Evolutionary conservation across 2,113 vertebrate species (phyloP), one percentile per base, ranked within the genome.

Genomic region (Halcyon malimbica): DNA sequence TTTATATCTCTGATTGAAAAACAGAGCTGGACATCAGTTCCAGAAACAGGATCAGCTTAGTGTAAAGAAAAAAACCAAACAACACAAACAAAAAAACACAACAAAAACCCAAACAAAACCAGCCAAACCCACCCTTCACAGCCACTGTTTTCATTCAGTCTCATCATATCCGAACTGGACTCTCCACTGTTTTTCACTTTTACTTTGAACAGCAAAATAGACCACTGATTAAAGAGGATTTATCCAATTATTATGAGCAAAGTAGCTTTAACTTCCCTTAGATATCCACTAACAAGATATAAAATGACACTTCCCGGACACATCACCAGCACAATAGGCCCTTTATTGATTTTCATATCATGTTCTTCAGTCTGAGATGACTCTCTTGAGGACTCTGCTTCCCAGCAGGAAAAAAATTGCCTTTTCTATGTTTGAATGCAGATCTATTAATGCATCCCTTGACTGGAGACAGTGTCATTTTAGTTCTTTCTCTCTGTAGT

Each of bases 341-440:
- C 94, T 95, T 94, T 97, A 98, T 98, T 97, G 98, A 98, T 98
- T 98, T 98, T 98, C 97, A 98, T 98, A 98, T 98, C 98, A 98
- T 98, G 97, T 98, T 98, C 96, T 98, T 91, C 92, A 97, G 95
- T 92, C 87, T 97, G 89, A 97, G 97, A 98, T 95, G 96, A 97
- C 93, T 98, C 98, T 97, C 98, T 80, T 92, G 98, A 97, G 98
- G 90, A 97, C 85, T 94, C 80, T 71, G 81, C 97, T 98, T 98
- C 98, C 98, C 98, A 98, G 97, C 97, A 98, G 97, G 97, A 98
- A 98, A 98, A 97, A 97, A 98, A 97, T 59, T 97, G 96, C 93
- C 86, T 98, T 97, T 98, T 97, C 97, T 98, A 21, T 41, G 96
- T 98, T 98, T 98, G 97, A 98, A 97, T 98, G 97, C 97, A 94